Evolutionary conservation across 2,797 vertebrate species (phyloP).

Genomic region (Phrynocephalus forsythii): DNA sequence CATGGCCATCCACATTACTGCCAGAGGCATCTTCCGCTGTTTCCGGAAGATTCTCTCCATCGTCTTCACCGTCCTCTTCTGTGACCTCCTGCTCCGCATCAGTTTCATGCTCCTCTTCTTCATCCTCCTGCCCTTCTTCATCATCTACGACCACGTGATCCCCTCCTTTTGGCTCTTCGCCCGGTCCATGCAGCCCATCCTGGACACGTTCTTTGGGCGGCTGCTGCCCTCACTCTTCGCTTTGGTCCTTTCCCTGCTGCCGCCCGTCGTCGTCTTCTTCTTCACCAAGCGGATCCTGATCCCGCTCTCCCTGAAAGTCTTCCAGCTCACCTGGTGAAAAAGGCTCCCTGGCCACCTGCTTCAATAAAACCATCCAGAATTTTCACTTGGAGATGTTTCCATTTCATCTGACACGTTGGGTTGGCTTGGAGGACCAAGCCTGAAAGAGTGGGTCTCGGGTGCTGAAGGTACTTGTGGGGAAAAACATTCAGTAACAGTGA

Average conservation of each 20-base stretch:
- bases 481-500: too few species aligned
- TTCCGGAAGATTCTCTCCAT: slow-evolving; percentile 27
- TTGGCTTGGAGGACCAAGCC: too few species aligned
- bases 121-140: slow-evolving; percentile 37
- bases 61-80: slow-evolving; percentile 1
- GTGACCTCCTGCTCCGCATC: slow-evolving; percentile 31
- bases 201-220: slow-evolving; percentile 20
- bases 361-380: not conserved
- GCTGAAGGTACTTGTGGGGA: not conserved
- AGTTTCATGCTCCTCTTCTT: slow-evolving; percentile 34
- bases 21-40: not conserved
- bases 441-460: too few species aligned
- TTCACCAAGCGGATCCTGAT: slow-evolving; percentile 15
- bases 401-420: not conserved
- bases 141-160: slow-evolving; percentile 34
- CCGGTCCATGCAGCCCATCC: not conserved
- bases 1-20: not conserved
- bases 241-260: not conserved
- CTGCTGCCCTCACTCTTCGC: slow-evolving; percentile 1
- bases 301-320: slow-evolving; percentile 8
- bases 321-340: slow-evolving; percentile 22
- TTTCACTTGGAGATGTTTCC: not conserved
- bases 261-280: not conserved
- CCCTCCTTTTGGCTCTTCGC: not conserved
- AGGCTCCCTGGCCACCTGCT: accelerated